Percentiles rank a stretch among this genome's conserved stretches.
phyloP scores from a whole-genome alignment of 2,888 invertebrate genomes.

The Bibio marci region DNA sequence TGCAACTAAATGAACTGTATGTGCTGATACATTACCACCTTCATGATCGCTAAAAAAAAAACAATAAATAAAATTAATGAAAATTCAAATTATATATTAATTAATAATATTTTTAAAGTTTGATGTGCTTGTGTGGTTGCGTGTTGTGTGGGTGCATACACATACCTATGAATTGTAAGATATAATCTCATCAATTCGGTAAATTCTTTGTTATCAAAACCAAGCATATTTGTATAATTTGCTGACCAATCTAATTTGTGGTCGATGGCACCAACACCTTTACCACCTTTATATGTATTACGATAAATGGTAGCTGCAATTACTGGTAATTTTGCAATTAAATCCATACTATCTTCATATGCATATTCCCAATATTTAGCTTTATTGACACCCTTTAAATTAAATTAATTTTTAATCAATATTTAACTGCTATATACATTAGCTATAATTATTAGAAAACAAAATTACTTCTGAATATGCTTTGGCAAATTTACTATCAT shows the following conservation, averaged over 20 bases:
- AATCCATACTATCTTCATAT: constrained; percentile 74
- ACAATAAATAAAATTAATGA: constrained; percentile 2
- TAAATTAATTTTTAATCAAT: not conserved
- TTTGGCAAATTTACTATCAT: constrained; percentile 67
- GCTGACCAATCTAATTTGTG: constrained; percentile 65
- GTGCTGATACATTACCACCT: constrained; percentile 84
- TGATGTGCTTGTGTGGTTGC: not conserved
- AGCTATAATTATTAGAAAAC: not conserved
- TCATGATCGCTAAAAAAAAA: constrained; percentile 47
- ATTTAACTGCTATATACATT: not conserved
- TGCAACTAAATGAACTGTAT: constrained; percentile 71
- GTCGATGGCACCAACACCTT: constrained; percentile 61
- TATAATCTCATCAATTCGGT: constrained; percentile 73
- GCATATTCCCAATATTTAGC: constrained; percentile 58
- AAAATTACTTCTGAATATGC: constrained; percentile 39
- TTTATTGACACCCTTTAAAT: constrained; percentile 46
- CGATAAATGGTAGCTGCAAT: constrained; percentile 75
- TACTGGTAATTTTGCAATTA: constrained; percentile 75
- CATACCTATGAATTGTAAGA: constrained; percentile 54
- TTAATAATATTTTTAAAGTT: not conserved
- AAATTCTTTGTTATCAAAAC: constrained; percentile 54
- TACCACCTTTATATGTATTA: constrained; percentile 48
- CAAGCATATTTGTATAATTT: constrained; percentile 69
- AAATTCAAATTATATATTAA: not conserved
- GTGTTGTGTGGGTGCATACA: constrained; percentile 2